These are phyloP conservation scores for Malacosoma neustria DNA, from an alignment of 2,888 invertebrate genomes.

Conservation along the genomic window DNA sequence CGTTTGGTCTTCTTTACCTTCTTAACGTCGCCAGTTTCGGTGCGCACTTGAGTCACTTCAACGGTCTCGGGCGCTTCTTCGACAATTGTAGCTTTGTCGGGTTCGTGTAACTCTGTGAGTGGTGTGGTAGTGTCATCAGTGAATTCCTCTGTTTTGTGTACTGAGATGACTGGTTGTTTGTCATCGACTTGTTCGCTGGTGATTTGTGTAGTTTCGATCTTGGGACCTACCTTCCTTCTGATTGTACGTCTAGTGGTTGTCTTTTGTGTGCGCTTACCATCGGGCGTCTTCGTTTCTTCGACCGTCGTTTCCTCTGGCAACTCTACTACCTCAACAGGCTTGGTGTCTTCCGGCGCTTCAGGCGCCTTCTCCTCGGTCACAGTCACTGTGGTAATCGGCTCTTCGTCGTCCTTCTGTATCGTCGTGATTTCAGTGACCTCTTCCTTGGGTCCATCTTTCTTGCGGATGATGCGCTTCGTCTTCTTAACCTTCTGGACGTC, in stretches of 20 bases:
- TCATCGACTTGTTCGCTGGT: slow-evolving; percentile 28
- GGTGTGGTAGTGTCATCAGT: slow-evolving; percentile 5
- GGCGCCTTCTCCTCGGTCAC: too few relatives aligned
- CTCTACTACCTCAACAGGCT: too few relatives aligned
- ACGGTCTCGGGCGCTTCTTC: background rate
- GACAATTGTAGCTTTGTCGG: background rate
- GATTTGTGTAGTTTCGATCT: slow-evolving; percentile 33
- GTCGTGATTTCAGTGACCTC: slow-evolving; percentile 8
- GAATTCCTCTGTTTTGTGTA: slow-evolving; percentile 9
- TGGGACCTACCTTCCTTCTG: slow-evolving; percentile 24
- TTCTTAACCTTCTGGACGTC: too few relatives aligned
- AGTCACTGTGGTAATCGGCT: too few relatives aligned
- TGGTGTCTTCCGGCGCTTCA: too few relatives aligned
- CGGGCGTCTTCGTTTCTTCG: too few relatives aligned
- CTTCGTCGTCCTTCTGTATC: slow-evolving; percentile 23
- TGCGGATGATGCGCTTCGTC: too few relatives aligned
- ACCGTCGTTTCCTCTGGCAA: too few relatives aligned
- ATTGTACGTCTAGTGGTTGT: slow-evolving; percentile 21
- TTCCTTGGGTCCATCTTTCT: too few relatives aligned
- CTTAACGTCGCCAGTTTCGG: too few relatives aligned
- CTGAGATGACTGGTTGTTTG: slow-evolving; percentile 14
- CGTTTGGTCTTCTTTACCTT: slow-evolving; percentile 14
- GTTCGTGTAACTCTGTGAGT: slow-evolving; percentile 10
- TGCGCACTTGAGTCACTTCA: background rate
- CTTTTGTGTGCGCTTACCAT: slow-evolving; percentile 12